Evolutionary conservation across 2,797 vertebrate species (phyloP).

Genomic region (Sebastiscus tertius): DNA sequence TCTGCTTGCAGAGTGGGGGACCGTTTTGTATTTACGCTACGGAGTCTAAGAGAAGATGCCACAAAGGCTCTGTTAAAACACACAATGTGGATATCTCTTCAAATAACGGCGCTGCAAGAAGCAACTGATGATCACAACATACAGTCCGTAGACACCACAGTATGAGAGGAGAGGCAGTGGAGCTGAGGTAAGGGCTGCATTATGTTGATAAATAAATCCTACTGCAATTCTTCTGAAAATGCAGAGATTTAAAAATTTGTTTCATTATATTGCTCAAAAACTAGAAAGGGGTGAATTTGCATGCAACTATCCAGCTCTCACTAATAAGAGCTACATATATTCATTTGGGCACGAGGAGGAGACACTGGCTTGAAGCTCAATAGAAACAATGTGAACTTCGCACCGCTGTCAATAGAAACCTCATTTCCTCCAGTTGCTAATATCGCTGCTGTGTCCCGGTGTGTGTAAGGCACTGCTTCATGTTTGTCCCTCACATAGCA

Average conservation of each 20-base stretch:
- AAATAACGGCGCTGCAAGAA: constrained; percentile 11
- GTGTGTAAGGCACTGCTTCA: constrained; percentile 22
- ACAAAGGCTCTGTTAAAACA: constrained; percentile 19
- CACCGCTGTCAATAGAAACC: constrained; percentile 70
- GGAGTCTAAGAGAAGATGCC: constrained; percentile 1
- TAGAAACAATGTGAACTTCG: constrained; percentile 64
- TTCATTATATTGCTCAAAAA: not conserved
- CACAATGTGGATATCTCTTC: constrained; percentile 16
- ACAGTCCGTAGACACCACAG: not conserved
- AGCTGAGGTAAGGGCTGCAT: not conserved
- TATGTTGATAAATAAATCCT: not conserved
- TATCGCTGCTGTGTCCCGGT: constrained; percentile 12
- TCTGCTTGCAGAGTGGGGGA: constrained; percentile 19
- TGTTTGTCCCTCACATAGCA: constrained; percentile 69
- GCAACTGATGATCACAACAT: not conserved
- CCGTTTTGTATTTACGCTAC: constrained; percentile 18
- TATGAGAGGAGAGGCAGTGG: not conserved
- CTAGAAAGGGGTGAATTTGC: not conserved
- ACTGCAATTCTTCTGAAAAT: not conserved
- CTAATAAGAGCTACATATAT: not conserved
- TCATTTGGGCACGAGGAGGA: not conserved
- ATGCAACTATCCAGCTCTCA: not conserved
- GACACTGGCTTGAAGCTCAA: constrained; percentile 9
- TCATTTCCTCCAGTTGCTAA: constrained; percentile 63
- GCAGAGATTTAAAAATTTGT: not conserved